Evolutionary conservation across 2,113 vertebrate genomes (phyloP).

Genomic region (Arvicanthis niloticus): DNA sequence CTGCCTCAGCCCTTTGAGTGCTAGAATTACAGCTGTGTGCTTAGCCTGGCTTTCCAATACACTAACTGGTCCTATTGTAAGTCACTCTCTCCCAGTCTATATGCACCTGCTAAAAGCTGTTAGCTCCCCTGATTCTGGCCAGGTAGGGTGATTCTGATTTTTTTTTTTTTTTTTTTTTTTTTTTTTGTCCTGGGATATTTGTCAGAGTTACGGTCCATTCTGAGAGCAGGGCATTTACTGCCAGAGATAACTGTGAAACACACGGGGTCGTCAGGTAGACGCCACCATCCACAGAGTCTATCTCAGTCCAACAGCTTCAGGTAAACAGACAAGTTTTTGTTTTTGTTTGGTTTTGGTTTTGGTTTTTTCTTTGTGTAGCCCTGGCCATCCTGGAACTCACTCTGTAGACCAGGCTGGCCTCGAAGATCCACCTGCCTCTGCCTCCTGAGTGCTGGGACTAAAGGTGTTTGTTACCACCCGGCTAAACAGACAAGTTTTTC

Average conservation of each 20-base stretch:
- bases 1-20: neutral
- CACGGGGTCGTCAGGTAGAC: neutral
- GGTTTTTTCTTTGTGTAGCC: neutral
- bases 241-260: neutral
- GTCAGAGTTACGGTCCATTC: neutral
- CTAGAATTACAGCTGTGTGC: neutral
- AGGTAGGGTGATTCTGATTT: neutral
- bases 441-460: neutral
- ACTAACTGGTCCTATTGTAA: neutral
- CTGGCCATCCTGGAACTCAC: neutral
- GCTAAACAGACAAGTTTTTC: neutral
- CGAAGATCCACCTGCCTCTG: neutral
- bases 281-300: neutral
- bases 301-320: neutral
- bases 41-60: neutral
- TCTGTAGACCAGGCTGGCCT: neutral
- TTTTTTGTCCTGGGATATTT: neutral
- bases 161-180: neutral
- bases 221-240: neutral
- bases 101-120: neutral
- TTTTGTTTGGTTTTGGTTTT: neutral
- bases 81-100: neutral
- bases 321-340: neutral
- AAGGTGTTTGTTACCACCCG: neutral
- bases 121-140: neutral